These are phyloP conservation scores for Drosophila demipolita DNA, from an alignment of 2,888 invertebrate species.

Conservation along the genomic window DNA sequence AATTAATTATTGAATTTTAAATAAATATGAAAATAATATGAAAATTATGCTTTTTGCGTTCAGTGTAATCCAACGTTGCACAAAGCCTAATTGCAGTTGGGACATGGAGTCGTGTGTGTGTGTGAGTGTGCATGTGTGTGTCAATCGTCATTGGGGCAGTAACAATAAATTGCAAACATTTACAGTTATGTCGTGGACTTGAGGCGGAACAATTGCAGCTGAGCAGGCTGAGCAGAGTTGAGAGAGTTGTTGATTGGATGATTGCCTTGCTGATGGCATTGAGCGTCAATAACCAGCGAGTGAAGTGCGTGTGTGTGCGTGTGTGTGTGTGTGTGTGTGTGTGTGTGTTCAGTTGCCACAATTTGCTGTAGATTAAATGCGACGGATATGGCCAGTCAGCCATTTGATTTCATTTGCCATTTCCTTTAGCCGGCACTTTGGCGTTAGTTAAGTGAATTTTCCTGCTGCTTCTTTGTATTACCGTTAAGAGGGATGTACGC, in stretches of 20 bases:
- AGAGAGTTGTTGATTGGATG: slow-evolving; percentile 33
- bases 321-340: slow-evolving; percentile 17
- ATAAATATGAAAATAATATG: neutral
- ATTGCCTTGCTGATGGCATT: slow-evolving; percentile 45
- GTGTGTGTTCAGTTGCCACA: slow-evolving; percentile 33
- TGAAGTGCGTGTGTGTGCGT: slow-evolving; percentile 19
- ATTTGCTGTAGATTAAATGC: slow-evolving; percentile 45
- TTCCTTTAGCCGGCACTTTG: slow-evolving; percentile 25
- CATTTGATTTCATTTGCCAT: slow-evolving; percentile 61
- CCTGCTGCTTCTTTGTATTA: neutral
- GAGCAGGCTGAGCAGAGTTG: neutral
- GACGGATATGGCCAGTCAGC: slow-evolving; percentile 48
- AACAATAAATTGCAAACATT: slow-evolving; percentile 72
- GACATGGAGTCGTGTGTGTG: neutral
- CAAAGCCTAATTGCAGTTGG: neutral
- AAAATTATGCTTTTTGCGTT: neutral
- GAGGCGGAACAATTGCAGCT: neutral
- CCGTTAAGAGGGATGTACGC: slow-evolving; percentile 28
- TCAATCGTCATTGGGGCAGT: slow-evolving; percentile 36
- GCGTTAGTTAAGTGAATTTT: slow-evolving; percentile 18
- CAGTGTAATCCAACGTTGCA: neutral
- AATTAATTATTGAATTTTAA: neutral
- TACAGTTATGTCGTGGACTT: slow-evolving; percentile 48
- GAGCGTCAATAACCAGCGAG: slow-evolving; percentile 54
- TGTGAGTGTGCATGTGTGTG: slow-evolving; percentile 9